Base-by-base conservation (phyloP, 1,140 invertebrate species). In the Phenacoccus solenopsis region DNA sequence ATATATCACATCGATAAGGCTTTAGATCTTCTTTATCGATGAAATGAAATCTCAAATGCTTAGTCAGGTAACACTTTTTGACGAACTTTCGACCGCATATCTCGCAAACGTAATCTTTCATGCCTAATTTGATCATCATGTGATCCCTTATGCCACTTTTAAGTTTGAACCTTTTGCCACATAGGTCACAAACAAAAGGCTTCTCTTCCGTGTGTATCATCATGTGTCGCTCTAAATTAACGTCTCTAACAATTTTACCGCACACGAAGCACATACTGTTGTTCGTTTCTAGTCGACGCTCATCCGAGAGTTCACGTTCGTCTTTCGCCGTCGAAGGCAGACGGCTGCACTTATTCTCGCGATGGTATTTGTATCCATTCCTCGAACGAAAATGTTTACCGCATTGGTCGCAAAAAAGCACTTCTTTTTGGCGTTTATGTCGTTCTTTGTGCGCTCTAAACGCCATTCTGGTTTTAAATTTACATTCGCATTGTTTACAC, bases 21-120 rank as follows among this genome's bases (percentile, higher is more conserved):
- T 64, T 24, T 28, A 61, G 5, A 13, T 61, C 59, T 9, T 38
- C 35, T 64, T 2, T 20, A 59, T 22, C 3, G 59, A 20, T 24
- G 9, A 9, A 64, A 22, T 72, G 71, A 5, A 28, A 5, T 22
- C 71, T 20, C 1, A 49, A 7, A n/a, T 72, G 71, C 27, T 61
- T 57, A 7, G n/a, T 30, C 10, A 72, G 59, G 0, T 32, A 30
- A 27, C 27, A 38, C 0, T 27, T 28, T 28, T 68, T 64, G 1
- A 28, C 67, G 16, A 71, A 71, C 4, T 27, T 28, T 5, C 3
- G 13, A n/a, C 64, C 64, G n/a, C 70, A 70, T 0, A n/a, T 24
- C 0, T 56, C 32, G n/a, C 70, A 70, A 20, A 56, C 27, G 35
- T 70, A 70, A 1, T 61, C 59, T 5, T 64, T 28, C 12, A 28